phyloP scores from a whole-genome alignment of 2,113 vertebrate genomes.

The Setophaga petechia region DNA sequence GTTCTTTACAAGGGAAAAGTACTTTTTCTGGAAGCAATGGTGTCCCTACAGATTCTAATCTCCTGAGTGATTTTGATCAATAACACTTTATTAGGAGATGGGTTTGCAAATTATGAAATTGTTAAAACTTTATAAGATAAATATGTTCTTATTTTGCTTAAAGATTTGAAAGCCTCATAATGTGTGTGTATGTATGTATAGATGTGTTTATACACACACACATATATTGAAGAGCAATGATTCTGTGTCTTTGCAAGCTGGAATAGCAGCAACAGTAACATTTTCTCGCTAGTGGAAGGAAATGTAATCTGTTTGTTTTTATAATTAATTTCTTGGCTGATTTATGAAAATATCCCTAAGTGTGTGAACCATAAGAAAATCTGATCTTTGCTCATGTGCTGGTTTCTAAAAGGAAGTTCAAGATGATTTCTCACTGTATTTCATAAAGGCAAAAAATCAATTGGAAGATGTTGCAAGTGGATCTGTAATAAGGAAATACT shows the following conservation, averaged over 20 bases:
- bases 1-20: slow-evolving; percentile 22
- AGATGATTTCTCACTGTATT: neutral
- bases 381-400: neutral
- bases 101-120: slow-evolving; percentile 1
- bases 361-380: neutral
- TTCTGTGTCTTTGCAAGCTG: neutral
- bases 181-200: neutral
- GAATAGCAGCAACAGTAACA: neutral
- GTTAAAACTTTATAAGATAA: slow-evolving; percentile 14
- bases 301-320: neutral
- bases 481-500: neutral
- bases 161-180: neutral
- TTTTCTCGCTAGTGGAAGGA: neutral
- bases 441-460: neutral
- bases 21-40: neutral
- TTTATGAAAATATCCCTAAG: neutral
- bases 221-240: neutral
- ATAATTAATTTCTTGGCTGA: neutral
- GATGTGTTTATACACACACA: neutral
- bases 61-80: slow-evolving; percentile 51
- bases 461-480: neutral
- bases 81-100: slow-evolving; percentile 1
- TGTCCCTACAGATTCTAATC: slow-evolving; percentile 12
- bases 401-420: neutral
- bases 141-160: neutral